These are phyloP conservation scores for Rhincodon typus DNA, from an alignment of 2,797 vertebrate species.

Conservation along the genomic window DNA sequence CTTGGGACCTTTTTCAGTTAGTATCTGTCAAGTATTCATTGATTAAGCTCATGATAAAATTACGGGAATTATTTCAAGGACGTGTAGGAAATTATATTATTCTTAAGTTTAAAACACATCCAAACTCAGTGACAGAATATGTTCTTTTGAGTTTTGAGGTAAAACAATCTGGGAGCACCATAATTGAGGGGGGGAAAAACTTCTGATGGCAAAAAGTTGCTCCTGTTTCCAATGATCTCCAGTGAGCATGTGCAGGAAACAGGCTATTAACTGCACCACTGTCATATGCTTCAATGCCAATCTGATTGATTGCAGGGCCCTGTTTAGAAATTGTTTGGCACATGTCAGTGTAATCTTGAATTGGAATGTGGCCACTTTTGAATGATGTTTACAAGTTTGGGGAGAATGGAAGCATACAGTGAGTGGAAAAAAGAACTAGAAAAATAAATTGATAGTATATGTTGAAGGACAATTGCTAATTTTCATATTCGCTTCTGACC, in stretches of 20 bases:
- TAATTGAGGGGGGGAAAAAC: neutral
- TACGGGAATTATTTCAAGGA: neutral
- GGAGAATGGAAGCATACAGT: neutral
- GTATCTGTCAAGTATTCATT: neutral
- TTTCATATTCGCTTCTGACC: neutral
- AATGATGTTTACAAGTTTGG: neutral
- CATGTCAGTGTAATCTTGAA: neutral
- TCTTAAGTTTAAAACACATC: neutral
- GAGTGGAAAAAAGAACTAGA: neutral
- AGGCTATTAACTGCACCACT: neutral
- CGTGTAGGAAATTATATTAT: neutral
- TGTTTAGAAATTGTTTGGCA: conserved; percentile 24
- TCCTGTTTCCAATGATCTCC: neutral
- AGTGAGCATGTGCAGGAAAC: neutral
- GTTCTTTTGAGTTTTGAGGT: neutral
- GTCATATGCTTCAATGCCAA: conserved; percentile 16
- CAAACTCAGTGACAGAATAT: neutral
- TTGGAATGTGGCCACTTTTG: neutral
- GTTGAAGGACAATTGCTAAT: neutral
- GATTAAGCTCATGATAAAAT: neutral
- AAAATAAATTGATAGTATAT: neutral
- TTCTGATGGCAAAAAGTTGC: neutral
- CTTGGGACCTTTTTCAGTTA: neutral
- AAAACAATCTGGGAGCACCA: neutral
- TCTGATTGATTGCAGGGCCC: neutral